Evolutionary conservation across 1,140 invertebrate species (phyloP).

Genomic region (Drosophila serrata): DNA sequence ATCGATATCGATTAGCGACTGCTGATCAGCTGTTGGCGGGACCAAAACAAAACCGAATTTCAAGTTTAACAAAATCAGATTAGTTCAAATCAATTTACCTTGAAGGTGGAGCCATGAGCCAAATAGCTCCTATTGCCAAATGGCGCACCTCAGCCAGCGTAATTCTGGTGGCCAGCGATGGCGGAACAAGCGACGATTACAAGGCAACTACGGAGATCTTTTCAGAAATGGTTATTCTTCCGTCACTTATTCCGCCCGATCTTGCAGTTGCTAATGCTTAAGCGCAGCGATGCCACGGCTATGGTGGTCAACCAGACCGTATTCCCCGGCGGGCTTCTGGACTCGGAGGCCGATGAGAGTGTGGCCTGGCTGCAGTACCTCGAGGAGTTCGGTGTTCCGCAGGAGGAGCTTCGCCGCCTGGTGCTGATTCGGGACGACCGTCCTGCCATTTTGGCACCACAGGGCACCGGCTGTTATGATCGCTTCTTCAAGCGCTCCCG

Average conservation of each 20-base stretch:
- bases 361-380: conserved; percentile 64
- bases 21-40: conserved; percentile 29
- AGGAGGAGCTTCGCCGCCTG: conserved; percentile 51
- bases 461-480: conserved; percentile 74
- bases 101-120: conserved; percentile 17
- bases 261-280: conserved; percentile 64
- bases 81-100: neutral
- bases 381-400: conserved; percentile 61
- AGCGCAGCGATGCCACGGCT: conserved; percentile 62
- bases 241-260: conserved; percentile 1
- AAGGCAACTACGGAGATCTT: conserved; percentile 33
- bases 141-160: conserved; percentile 66
- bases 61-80: neutral
- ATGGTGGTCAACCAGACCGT: conserved; percentile 57
- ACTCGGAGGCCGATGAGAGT: conserved; percentile 56
- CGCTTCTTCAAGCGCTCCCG: conserved; percentile 62
- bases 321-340: conserved; percentile 66
- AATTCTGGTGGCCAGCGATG: conserved; percentile 45
- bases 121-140: neutral
- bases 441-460: conserved; percentile 58
- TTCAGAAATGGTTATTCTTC: neutral
- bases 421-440: conserved; percentile 51
- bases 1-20: conserved; percentile 27
- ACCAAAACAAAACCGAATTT: conserved; percentile 2
- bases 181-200: conserved; percentile 37